Evolutionary conservation across 2,888 invertebrate genomes (phyloP), one percentile per base, ranked within the genome.

Genomic region (Dicranocentrus wangi): DNA sequence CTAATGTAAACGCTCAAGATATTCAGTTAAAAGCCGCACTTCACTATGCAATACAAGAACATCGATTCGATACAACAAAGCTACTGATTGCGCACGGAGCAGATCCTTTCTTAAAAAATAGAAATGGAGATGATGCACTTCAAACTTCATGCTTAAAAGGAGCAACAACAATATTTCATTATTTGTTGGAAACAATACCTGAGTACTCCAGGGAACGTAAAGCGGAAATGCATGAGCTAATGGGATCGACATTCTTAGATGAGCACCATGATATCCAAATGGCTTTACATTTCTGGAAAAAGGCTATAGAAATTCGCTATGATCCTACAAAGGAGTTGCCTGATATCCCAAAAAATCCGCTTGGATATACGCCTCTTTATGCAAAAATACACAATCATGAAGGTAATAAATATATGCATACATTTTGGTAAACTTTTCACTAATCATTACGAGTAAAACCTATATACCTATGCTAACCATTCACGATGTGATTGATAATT

Each of bases 21-120:
- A 94, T 94, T 88, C 96, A 96, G 89, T 93, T 93, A 87, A 96
- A 96, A 90, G 94, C 96, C 82, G 96, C 96, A 75, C 91, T 97
- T 87, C 97, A 97, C 90, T 97, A 97, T 90, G 95, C 97, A n/a
- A 94, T 96, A 87, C 93, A 93, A 81, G 91, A 91, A 87, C 90
- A 90, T 77, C 88, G 94, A 87, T 91, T 94, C 87, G 95, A 95
- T 89, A 95, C 96, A 2, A 95, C 94, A 61, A 93, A 93, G 87
- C 90, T 96, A 84, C 90, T 97, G 81, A 89, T 97, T 81, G 92
- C 93, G 82, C 91, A 93, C 89, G 94, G 94, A 82, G 96, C 97
- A 1, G 92, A 95, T 90, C 94, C 94, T 43, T 91, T 90, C 88
- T 91, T 93, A 25, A 91, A 91, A 83, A 94, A 95, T 86, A 91